Base-by-base conservation (phyloP, 2,888 invertebrate species). In the Steinernema scapterisci region DNA sequence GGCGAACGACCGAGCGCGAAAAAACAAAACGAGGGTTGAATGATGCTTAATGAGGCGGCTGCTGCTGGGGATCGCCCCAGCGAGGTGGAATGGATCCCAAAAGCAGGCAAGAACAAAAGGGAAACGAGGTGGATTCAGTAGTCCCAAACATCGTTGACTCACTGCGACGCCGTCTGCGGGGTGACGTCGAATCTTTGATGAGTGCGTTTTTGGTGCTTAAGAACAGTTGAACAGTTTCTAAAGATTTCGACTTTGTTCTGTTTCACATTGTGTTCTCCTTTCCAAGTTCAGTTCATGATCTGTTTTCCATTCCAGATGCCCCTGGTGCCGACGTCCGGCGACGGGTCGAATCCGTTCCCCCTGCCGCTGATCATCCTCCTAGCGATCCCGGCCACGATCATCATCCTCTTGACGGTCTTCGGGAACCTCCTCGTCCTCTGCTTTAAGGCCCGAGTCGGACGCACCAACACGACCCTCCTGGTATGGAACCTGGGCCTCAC, bases 401-500 rank as follows among this genome's bases (percentile, higher is more conserved):
- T 87, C 71, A 87, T 87, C 71, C 77, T 87, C 16, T 76, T 87
- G 27, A 87, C 87, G 1, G 75, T 87, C 2, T 84, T 87, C 56
- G 87, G 87, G 46, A 87, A 87, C 71, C 79, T 87, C 43, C 83
- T 87, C 43, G 87, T 87, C n/a, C 78, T 87, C 9, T 86, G 82
- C 70, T 87, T 87, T 81, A 87, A 87, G 77, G 87, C 87, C 6
- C 79, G 82, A 27, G 87, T 87, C 45, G 87, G 87, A 19, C 83
- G 86, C 51, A 87, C 86, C 13, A 87, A 87, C 73, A 87, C 87
- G 25, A 87, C 86, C 16, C 78, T 88, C 52, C 80, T 87, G 11
- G 87, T 88, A 21, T 88, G 87, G 87, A 87, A 88, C 77, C 81
- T 88, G 21, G 87, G 88, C 2, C 75, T 88, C 46, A 88, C 87